Evolutionary conservation across 2,113 vertebrate species (phyloP).

Genomic region (Stigmatopora nigra): DNA sequence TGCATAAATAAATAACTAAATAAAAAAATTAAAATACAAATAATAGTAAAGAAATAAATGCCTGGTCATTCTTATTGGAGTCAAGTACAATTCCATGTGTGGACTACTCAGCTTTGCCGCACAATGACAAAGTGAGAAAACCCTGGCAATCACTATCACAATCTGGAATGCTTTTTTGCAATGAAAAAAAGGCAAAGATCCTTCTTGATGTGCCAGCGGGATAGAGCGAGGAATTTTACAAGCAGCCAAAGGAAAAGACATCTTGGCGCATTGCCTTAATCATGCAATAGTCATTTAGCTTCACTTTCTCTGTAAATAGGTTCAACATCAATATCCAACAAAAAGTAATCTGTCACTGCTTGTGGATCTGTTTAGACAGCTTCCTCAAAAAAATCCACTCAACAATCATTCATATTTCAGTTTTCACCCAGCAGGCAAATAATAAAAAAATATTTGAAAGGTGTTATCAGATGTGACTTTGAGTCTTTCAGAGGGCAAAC

Average conservation of each 20-base stretch:
- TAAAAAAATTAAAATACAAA: too few relatives aligned
- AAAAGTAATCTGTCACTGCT: neutral
- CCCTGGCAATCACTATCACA: conserved; percentile 1
- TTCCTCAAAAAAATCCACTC: neutral
- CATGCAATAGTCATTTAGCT: conserved; percentile 15
- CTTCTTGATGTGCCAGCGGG: conserved; percentile 16
- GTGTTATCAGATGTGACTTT: conserved; percentile 30
- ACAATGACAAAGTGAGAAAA: conserved; percentile 6
- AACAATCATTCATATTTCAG: neutral
- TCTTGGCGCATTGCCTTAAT: conserved; percentile 14
- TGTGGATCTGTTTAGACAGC: neutral
- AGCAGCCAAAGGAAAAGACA: conserved; percentile 32
- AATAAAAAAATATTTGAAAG: conserved; percentile 11
- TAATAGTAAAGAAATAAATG: too few relatives aligned
- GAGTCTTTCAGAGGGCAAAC: conserved; percentile 8
- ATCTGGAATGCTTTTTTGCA: conserved; percentile 21
- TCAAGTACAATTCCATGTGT: too few relatives aligned
- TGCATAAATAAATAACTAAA: too few relatives aligned
- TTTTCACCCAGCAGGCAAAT: conserved; percentile 18
- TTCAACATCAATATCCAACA: neutral
- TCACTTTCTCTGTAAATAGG: conserved; percentile 5
- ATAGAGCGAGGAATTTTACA: conserved; percentile 22
- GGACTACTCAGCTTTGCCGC: neutral
- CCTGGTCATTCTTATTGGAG: neutral
- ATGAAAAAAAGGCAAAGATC: conserved; percentile 22